Evolutionary conservation across 2,888 invertebrate species (phyloP).

Genomic region (Imbricaverruca yamaguchii): DNA sequence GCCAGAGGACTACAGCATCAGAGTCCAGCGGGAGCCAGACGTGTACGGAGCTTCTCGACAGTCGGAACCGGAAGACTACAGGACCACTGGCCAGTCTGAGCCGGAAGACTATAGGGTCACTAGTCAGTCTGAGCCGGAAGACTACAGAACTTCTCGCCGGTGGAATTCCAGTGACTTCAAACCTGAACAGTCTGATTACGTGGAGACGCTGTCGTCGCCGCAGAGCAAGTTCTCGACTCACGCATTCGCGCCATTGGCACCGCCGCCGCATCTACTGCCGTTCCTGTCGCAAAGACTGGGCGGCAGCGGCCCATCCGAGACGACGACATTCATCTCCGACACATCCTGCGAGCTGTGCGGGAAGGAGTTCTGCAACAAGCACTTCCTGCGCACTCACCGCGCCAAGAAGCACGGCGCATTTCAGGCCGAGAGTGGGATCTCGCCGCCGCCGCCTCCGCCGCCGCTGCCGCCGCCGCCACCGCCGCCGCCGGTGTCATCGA

Average conservation of each 20-base stretch:
- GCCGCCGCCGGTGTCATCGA: too few species aligned
- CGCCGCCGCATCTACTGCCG: conserved; percentile 31
- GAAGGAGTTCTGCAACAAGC: conserved; percentile 63
- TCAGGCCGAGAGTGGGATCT: too few species aligned
- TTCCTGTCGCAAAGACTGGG: conserved; percentile 28
- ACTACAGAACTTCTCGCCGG: background rate
- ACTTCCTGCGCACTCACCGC: conserved; percentile 49
- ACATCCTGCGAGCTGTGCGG: conserved; percentile 61
- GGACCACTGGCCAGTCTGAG: background rate
- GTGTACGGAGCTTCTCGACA: background rate
- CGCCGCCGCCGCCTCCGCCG: too few species aligned
- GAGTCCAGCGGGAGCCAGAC: background rate
- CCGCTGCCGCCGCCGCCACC: too few species aligned
- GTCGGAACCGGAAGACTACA: background rate
- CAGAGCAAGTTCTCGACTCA: conserved; percentile 28
- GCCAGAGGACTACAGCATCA: background rate
- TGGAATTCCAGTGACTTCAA: background rate
- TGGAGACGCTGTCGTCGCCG: background rate
- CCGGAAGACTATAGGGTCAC: background rate
- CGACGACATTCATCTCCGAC: conserved; percentile 38
- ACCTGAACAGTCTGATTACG: background rate
- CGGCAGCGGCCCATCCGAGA: background rate
- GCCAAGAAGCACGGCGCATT: conserved; percentile 11
- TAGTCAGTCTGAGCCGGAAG: background rate
- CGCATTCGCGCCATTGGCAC: conserved; percentile 29